phyloP scores from a whole-genome alignment of 2,797 vertebrate genomes.

The Urosaurus nigricauda region DNA sequence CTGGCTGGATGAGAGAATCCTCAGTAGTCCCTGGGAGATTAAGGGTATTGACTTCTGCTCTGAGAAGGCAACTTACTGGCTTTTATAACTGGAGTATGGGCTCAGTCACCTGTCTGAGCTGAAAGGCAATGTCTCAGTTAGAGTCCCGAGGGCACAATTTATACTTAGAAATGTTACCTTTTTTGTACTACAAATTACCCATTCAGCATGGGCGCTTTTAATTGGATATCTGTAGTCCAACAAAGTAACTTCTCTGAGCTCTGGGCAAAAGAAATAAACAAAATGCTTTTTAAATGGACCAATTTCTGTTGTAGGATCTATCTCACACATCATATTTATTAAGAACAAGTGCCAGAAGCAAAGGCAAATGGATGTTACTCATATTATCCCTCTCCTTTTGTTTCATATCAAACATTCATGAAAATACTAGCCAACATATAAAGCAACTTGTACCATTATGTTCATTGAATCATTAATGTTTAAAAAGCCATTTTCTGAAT shows the following conservation, averaged over 20 bases:
- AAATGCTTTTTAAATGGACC: background rate
- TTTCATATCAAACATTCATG: background rate
- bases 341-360: background rate
- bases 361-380: background rate
- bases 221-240: background rate
- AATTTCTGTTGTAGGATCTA: background rate
- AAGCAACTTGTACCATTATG: background rate
- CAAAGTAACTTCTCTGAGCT: background rate
- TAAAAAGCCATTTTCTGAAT: background rate
- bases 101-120: fast-evolving
- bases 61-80: fast-evolving
- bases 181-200: no score
- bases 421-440: no score
- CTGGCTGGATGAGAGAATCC: background rate
- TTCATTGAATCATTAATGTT: background rate
- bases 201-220: no score
- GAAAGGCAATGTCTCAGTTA: fast-evolving
- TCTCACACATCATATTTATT: background rate
- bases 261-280: fast-evolving
- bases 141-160: fast-evolving
- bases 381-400: background rate
- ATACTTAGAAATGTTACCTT: no score
- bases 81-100: background rate
- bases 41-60: background rate
- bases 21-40: fast-evolving